Percentiles rank a stretch among this genome's conserved stretches.
phyloP scores from a whole-genome alignment of 2,888 invertebrate species.

The Eupithecia vulgata region DNA sequence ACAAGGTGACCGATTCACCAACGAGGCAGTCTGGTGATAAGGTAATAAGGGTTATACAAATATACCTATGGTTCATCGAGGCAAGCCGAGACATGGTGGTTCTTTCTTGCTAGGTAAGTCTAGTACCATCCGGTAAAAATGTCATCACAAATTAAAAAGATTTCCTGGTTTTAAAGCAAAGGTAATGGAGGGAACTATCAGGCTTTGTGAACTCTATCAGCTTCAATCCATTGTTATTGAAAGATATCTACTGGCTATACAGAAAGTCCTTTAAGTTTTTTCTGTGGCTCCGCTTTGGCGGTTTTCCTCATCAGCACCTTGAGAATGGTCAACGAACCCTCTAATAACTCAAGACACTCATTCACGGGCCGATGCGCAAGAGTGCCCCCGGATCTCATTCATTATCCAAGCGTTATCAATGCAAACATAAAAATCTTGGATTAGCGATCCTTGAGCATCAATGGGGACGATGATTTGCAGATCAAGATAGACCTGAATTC shows the following conservation, averaged over 20 bases:
- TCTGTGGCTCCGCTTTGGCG: neutral
- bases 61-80: too few relatives aligned
- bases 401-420: slow-evolving; percentile 20
- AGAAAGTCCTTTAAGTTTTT: neutral
- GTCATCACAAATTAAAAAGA: too few relatives aligned
- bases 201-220: too few relatives aligned
- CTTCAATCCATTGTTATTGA: too few relatives aligned
- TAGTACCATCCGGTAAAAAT: too few relatives aligned
- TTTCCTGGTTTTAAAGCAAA: too few relatives aligned
- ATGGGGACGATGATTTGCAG: slow-evolving; percentile 6
- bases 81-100: too few relatives aligned
- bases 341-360: slow-evolving; percentile 19
- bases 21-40: too few relatives aligned
- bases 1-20: too few relatives aligned
- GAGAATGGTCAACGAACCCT: slow-evolving; percentile 31
- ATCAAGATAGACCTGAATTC: slow-evolving; percentile 2
- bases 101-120: too few relatives aligned
- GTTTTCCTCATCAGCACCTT: slow-evolving; percentile 21
- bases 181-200: too few relatives aligned
- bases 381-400: slow-evolving; percentile 22
- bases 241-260: neutral
- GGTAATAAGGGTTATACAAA: too few relatives aligned
- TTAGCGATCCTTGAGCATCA: slow-evolving; percentile 6
- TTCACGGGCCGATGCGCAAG: slow-evolving; percentile 32
- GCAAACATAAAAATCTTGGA: slow-evolving; percentile 10